A percentile compares a stretch with the other conserved stretches of the same genome.
phyloP scores from a whole-genome alignment of 2,888 invertebrate genomes.

The Carpatolechia fugitivella region DNA sequence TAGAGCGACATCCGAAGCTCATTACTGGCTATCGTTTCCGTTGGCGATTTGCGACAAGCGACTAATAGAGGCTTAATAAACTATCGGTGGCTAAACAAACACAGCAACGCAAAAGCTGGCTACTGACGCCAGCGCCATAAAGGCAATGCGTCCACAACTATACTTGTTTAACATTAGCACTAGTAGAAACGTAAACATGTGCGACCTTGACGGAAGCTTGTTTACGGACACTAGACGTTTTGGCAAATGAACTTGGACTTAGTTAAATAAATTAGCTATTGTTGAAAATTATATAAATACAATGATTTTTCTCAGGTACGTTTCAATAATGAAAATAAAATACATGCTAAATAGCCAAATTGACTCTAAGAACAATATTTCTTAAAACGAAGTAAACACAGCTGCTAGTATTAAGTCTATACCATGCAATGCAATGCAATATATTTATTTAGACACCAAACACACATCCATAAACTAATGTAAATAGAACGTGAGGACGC shows the following conservation, averaged over 20 bases:
- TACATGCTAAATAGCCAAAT: background rate
- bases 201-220: conserved; percentile 59
- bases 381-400: background rate
- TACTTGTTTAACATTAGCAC: conserved; percentile 30
- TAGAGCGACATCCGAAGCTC: conserved; percentile 80
- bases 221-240: conserved; percentile 63
- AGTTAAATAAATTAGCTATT: conserved; percentile 14
- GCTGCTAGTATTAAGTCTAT: background rate
- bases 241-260: conserved; percentile 50
- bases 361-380: background rate
- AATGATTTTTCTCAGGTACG: background rate
- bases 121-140: background rate
- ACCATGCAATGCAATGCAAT: background rate
- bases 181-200: conserved; percentile 54
- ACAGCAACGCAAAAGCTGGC: background rate
- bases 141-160: conserved; percentile 18
- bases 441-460: conserved; percentile 21
- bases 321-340: background rate
- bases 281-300: conserved; percentile 1
- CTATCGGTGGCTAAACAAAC: background rate
- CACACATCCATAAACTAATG: conserved; percentile 44
- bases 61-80: conserved; percentile 41
- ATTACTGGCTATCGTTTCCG: conserved; percentile 75
- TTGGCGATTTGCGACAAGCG: conserved; percentile 68
- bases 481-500: conserved; percentile 70